phyloP scores from a whole-genome alignment of 2,113 vertebrate genomes.

The Platichthys flesus region DNA sequence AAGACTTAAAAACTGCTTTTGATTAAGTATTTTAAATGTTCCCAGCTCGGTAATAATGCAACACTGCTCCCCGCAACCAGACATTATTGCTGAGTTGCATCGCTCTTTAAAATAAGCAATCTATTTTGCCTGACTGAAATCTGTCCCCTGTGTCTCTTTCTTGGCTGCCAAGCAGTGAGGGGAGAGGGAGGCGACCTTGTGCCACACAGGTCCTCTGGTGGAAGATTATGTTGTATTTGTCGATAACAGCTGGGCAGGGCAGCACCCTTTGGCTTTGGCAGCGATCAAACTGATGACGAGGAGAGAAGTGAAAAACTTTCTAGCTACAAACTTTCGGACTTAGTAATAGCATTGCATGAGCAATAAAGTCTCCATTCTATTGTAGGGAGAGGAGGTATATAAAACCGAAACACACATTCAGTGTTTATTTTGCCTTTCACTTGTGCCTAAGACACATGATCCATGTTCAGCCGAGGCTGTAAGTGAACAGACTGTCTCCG shows the following conservation, averaged over 20 bases:
- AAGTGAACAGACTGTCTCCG: slow-evolving; percentile 25
- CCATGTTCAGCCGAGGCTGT: slow-evolving; percentile 50
- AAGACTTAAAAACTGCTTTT: slow-evolving; percentile 24
- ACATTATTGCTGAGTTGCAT: slow-evolving; percentile 57
- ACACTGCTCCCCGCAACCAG: slow-evolving; percentile 14
- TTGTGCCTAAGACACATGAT: slow-evolving; percentile 59
- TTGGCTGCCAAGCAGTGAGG: slow-evolving; percentile 50
- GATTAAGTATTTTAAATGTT: slow-evolving; percentile 12
- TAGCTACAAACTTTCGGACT: slow-evolving; percentile 20
- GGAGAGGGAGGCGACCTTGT: slow-evolving; percentile 40
- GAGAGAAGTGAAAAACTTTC: slow-evolving; percentile 19
- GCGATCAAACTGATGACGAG: background rate
- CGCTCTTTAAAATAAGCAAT: slow-evolving; percentile 50
- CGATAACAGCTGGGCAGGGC: slow-evolving; percentile 18
- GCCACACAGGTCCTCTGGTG: slow-evolving; percentile 14
- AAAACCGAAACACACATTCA: slow-evolving; percentile 38
- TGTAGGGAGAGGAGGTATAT: slow-evolving; percentile 14
- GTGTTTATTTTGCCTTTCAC: slow-evolving; percentile 55
- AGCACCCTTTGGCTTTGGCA: slow-evolving; percentile 14
- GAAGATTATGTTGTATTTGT: slow-evolving; percentile 16
- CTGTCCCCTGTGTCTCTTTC: slow-evolving; percentile 62
- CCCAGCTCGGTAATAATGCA: slow-evolving; percentile 34
- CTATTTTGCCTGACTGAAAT: slow-evolving; percentile 54
- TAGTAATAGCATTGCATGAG: slow-evolving; percentile 55
- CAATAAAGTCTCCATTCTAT: slow-evolving; percentile 45